These are phyloP conservation scores for Seriola aureovittata DNA, from an alignment of 2,113 vertebrate species.

Conservation along the genomic window DNA sequence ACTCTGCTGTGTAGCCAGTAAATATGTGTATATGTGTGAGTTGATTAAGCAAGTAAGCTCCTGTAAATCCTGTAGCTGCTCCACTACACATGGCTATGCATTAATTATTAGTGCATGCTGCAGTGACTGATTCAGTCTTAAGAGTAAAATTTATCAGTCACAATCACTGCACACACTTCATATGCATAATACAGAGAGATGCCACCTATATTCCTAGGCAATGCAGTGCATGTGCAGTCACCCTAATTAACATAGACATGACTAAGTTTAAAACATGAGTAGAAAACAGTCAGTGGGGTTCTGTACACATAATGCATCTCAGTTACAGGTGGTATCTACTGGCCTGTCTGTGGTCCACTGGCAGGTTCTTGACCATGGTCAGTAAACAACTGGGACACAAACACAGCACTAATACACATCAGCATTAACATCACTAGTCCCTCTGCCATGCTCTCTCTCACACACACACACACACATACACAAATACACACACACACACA, in stretches of 20 bases:
- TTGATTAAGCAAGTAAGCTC: slow-evolving; percentile 42
- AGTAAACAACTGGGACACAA: slow-evolving; percentile 70
- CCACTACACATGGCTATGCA: slow-evolving; percentile 73
- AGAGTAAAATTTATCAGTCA: slow-evolving; percentile 30
- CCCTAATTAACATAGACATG: slow-evolving; percentile 31
- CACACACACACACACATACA: not conserved
- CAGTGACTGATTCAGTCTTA: slow-evolving; percentile 65
- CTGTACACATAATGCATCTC: slow-evolving; percentile 67
- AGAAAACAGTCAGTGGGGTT: slow-evolving; percentile 52
- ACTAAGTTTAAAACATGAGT: slow-evolving; percentile 40
- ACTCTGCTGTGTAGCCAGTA: slow-evolving; percentile 27
- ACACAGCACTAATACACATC: slow-evolving; percentile 54
- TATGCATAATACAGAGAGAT: slow-evolving; percentile 16
- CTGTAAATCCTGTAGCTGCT: slow-evolving; percentile 52
- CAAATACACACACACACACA: not conserved
- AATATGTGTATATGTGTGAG: slow-evolving; percentile 33
- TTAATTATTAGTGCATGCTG: slow-evolving; percentile 75
- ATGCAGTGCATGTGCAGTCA: slow-evolving; percentile 27
- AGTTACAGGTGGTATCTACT: slow-evolving; percentile 81
- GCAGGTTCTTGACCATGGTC: slow-evolving; percentile 63
- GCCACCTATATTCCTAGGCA: slow-evolving; percentile 45
- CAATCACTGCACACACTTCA: slow-evolving; percentile 26
- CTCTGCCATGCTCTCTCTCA: slow-evolving; percentile 15
- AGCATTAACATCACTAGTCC: slow-evolving; percentile 18
- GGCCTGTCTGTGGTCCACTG: slow-evolving; percentile 70